Conservation (phyloP, 2,888 invertebrate species). For the Epistrophe eligans region DNA sequence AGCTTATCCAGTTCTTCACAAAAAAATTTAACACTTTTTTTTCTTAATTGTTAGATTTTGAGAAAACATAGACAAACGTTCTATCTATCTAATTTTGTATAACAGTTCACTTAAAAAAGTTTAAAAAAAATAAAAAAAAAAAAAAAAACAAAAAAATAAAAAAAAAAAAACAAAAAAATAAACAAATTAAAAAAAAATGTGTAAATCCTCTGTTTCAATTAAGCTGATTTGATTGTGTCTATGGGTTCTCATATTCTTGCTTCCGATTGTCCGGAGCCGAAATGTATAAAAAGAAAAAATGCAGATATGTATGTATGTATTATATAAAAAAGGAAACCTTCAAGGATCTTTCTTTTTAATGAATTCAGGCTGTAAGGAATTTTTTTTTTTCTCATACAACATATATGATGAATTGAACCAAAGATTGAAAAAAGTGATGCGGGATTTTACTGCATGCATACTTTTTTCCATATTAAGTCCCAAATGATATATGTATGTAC, state of each 20-base stretch:
- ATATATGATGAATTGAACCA: not conserved
- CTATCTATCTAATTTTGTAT: too few relatives aligned
- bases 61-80: too few relatives aligned
- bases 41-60: too few relatives aligned
- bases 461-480: not conserved
- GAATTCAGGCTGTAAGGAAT: constrained; percentile 6
- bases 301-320: too few relatives aligned
- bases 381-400: not conserved
- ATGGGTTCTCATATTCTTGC: not conserved
- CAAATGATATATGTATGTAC: not conserved
- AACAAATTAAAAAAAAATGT: too few relatives aligned
- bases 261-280: not conserved
- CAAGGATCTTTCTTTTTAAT: constrained; percentile 4
- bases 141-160: too few relatives aligned
- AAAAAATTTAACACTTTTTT: too few relatives aligned
- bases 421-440: constrained; percentile 2
- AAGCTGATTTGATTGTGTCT: not conserved
- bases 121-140: too few relatives aligned
- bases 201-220: not conserved
- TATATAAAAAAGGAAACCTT: not conserved
- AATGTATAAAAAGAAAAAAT: not conserved
- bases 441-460: not conserved
- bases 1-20: too few relatives aligned
- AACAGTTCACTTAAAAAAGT: too few relatives aligned
- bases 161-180: too few relatives aligned